Base-by-base conservation (phyloP, 2,113 vertebrate genomes). In the Grallaria varia region DNA sequence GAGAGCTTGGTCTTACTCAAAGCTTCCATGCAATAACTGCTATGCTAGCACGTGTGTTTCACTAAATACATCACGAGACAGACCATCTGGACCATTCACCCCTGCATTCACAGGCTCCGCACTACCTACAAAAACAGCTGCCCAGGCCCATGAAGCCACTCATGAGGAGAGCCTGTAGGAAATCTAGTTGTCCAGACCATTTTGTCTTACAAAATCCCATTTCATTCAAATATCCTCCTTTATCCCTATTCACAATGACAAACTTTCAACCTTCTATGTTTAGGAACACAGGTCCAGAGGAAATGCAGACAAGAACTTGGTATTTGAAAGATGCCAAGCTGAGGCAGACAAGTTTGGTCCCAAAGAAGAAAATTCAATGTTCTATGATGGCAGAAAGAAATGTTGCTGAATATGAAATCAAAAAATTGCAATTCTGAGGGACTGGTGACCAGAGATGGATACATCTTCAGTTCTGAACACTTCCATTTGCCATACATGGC, bases 61-160 rank as follows among this genome's bases (percentile, higher is more conserved):
- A 33, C 27, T 37, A 77, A 28, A n/a, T 24, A 22, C 39, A 83
- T 21, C 30, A 39, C 39, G 24, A 73, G 24, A 79, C 1, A 16
- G 16, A 40, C 4, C 5, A 74, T 14, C 3, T 0, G 42, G 42
- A 37, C 6, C 13, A 31, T 20, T 24, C 18, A 79, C 1, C 4
- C 8, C 47, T 3, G 0, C 6, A 5, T 5, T 40, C 56, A 59
- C 11, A 71, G 33, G 30, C n/a, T 89, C 69, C 0, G 0, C 12
- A 4, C 5, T 31, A 49, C 23, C 23, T 35, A 50, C 37, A n/a
- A 27, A 23, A 78, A 44, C 47, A 58, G 9, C 21, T 74, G 45
- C 31, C 68, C 35, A 68, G 49, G 53, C 16, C 33, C 37, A 31
- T 3, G 2, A 49, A 69, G 30, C 20, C 53, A 79, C 37, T 53